Conservation (phyloP, 1,140 invertebrate species). For the Meteorus sp. region DNA sequence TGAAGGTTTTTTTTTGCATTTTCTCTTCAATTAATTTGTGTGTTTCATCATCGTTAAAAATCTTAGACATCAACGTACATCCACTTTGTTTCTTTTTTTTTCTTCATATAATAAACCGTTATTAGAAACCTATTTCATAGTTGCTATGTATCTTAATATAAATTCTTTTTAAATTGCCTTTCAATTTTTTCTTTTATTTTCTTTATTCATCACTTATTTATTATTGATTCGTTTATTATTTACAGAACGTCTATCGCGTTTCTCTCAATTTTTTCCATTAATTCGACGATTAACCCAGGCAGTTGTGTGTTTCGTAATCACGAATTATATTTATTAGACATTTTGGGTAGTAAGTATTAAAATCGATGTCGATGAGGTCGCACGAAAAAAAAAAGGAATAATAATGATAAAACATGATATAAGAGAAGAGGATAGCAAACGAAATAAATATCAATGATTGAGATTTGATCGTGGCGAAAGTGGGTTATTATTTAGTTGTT, state of each 20-base stretch:
- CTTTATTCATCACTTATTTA: conserved; percentile 14
- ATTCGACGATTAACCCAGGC: neutral
- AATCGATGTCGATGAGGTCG: neutral
- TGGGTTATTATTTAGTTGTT: too few relatives aligned
- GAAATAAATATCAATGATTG: neutral
- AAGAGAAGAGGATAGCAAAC: neutral
- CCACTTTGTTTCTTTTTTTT: conserved; percentile 45
- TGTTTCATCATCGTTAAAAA: conserved; percentile 47
- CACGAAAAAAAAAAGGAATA: neutral
- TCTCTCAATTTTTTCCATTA: conserved; percentile 6
- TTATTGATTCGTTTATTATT: conserved; percentile 32
- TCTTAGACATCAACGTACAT: conserved; percentile 58
- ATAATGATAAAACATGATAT: neutral
- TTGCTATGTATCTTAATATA: conserved; percentile 50
- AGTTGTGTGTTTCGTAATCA: neutral
- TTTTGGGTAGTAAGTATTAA: neutral
- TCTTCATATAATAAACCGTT: conserved; percentile 53
- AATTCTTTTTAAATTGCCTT: conserved; percentile 38
- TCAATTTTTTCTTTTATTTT: too few relatives aligned
- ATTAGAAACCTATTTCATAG: conserved; percentile 55
- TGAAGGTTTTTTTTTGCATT: conserved; percentile 41
- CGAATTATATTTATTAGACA: neutral
- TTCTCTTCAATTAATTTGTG: conserved; percentile 39
- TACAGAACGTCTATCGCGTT: conserved; percentile 37
- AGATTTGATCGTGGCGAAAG: neutral